phyloP scores from a whole-genome alignment of 2,888 invertebrate genomes.

The Cremastobaeus sp. region DNA sequence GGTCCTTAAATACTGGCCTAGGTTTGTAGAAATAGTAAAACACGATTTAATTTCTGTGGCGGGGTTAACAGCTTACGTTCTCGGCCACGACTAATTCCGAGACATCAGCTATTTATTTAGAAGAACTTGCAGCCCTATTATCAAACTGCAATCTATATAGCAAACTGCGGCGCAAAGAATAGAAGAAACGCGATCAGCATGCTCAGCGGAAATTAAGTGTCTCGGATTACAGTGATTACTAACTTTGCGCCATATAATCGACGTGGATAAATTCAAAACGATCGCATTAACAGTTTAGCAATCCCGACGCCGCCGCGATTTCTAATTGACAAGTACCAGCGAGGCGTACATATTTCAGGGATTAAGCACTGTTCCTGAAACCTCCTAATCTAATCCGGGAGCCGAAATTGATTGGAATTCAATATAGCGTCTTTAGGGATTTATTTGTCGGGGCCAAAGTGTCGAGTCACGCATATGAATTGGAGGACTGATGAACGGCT shows the following conservation, averaged over 20 bases:
- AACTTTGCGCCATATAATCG: constrained; percentile 46
- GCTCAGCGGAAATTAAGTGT: constrained; percentile 38
- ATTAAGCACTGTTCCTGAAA: constrained; percentile 10
- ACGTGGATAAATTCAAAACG: constrained; percentile 28
- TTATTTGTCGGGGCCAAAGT: constrained; percentile 58
- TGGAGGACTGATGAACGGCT: constrained; percentile 62
- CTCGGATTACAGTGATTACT: constrained; percentile 51
- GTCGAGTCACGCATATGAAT: constrained; percentile 73
- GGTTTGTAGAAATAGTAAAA: constrained; percentile 7
- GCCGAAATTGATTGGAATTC: constrained; percentile 48
- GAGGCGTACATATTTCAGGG: neutral
- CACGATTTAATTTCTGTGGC: constrained; percentile 14
- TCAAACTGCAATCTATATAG: constrained; percentile 53
- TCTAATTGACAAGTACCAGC: constrained; percentile 29
- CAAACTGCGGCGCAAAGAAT: constrained; percentile 34
- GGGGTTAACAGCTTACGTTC: constrained; percentile 26
- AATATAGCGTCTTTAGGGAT: constrained; percentile 40
- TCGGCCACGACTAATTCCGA: constrained; percentile 30
- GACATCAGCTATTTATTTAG: constrained; percentile 47
- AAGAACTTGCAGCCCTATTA: constrained; percentile 41
- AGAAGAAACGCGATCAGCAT: constrained; percentile 36
- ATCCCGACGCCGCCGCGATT: constrained; percentile 4
- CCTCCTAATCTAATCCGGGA: constrained; percentile 32
- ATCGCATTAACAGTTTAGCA: constrained; percentile 34
- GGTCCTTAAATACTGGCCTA: neutral